Base-by-base conservation (phyloP, 2,888 invertebrate genomes). In the Xanthia icteritia region DNA sequence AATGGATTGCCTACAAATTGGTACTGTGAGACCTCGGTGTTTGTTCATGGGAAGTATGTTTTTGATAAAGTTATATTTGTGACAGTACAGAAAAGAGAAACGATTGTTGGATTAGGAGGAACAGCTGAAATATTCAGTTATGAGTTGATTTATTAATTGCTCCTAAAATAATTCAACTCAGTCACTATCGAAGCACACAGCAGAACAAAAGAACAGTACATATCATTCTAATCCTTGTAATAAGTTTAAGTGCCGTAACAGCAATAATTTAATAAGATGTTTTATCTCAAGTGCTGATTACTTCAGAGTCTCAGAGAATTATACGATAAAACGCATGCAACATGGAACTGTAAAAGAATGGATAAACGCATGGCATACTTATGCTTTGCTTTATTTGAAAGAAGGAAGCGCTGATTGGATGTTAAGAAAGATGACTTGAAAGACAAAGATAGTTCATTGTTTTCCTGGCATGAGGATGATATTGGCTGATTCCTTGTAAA, bases 361-460 rank as follows among this genome's bases (percentile, higher is more conserved):
- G 54, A 63, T 60, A 17, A 11, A 63, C 65, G n/a, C 39, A 45
- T 54, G 36, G 23, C 77, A 66, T 65, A 6, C 1, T 5, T 17
- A 76, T 42, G 23, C 27, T 58, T 48, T 27, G 51, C 15, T 58
- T 82, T 73, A 63, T 70, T 65, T 72, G 54, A 58, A 71, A 54
- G 42, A 70, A 36, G 51, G 9, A 23, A 45, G 13, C 20, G 3
- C 13, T 48, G 60, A 42, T 54, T 58, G 51, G 9, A 60, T 70
- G 61, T 70, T 66, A 36, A 70, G 61, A 60, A 58, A 71, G 58
- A 64, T 78, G 51, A 73, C 13, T 79, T 56, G 15, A n/a, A 63
- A 70, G 9, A 61, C 11, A n/a, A 69, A 63, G 9, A 45, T 4
- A 36, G 27, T 1, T 36, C 39, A 58, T 72, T 78, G 65, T 73